Conservation (phyloP, 1,140 invertebrate genomes). For the Zaprionus davidi region DNA sequence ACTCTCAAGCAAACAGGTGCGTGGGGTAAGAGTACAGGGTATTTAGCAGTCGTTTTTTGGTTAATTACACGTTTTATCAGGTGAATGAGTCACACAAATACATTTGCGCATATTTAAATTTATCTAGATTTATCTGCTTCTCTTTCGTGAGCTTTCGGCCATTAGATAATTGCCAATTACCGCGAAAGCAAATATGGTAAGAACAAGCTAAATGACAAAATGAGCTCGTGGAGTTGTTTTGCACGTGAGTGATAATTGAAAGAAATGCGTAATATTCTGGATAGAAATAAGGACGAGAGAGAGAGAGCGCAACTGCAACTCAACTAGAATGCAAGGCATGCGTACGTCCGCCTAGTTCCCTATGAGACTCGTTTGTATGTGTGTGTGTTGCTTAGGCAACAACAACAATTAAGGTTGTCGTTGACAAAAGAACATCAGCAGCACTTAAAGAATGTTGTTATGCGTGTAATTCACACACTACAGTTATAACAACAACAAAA, state of each 20-base stretch:
- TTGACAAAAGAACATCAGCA: slow-evolving; percentile 22
- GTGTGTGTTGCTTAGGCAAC: slow-evolving; percentile 31
- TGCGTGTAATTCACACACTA: slow-evolving; percentile 42
- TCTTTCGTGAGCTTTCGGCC: slow-evolving; percentile 25
- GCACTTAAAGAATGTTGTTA: slow-evolving; percentile 44
- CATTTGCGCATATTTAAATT: slow-evolving; percentile 4
- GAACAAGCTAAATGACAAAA: slow-evolving; percentile 22
- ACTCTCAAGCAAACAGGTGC: not conserved
- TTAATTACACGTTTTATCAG: slow-evolving; percentile 49
- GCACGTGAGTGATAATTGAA: slow-evolving; percentile 45
- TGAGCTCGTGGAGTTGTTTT: slow-evolving; percentile 39
- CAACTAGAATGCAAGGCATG: slow-evolving; percentile 48
- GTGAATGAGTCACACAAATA: slow-evolving; percentile 38
- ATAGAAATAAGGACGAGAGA: not conserved
- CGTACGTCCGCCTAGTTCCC: not conserved
- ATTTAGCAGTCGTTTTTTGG: slow-evolving; percentile 21
- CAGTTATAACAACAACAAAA: slow-evolving; percentile 27
- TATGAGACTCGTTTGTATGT: not conserved
- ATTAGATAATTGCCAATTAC: slow-evolving; percentile 49
- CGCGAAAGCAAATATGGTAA: slow-evolving; percentile 32
- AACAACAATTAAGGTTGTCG: slow-evolving; percentile 28
- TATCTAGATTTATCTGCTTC: slow-evolving; percentile 39
- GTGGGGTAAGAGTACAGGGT: not conserved
- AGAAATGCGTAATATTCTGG: slow-evolving; percentile 23
- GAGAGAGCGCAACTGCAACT: slow-evolving; percentile 5